A percentile compares a stretch with the other conserved stretches of the same genome.
Conservation (phyloP, 2,888 invertebrate species). For the Eupithecia dodoneata region DNA sequence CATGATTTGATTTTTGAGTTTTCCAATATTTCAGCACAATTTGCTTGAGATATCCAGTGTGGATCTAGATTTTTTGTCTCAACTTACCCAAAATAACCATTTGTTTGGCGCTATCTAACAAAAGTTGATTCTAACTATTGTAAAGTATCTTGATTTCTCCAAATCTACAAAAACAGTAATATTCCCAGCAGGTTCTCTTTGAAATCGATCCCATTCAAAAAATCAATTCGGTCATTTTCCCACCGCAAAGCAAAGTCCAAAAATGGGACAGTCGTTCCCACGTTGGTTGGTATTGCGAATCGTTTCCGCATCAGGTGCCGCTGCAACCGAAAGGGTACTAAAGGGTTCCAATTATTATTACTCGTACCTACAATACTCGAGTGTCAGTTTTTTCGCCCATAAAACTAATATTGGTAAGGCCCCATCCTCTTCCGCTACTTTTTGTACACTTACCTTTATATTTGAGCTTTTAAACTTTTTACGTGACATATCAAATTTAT, state of each 20-base stretch:
- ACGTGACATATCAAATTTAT: conserved; percentile 58
- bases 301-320: conserved; percentile 82
- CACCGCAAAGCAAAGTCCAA: conserved; percentile 29
- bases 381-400: conserved; percentile 80
- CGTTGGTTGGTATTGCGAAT: conserved; percentile 68
- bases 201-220: conserved; percentile 12
- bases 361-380: conserved; percentile 70
- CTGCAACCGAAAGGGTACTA: conserved; percentile 76
- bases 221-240: conserved; percentile 23
- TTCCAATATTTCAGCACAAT: no score
- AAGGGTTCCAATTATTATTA: conserved; percentile 77
- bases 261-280: conserved; percentile 63
- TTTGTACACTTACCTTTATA: conserved; percentile 74
- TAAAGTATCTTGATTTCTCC: not conserved
- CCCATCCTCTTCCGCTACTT: conserved; percentile 82
- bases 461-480: conserved; percentile 71
- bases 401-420: conserved; percentile 82
- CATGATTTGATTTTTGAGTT: no score
- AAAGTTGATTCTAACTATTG: no score
- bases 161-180: not conserved
- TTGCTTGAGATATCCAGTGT: no score
- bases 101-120: no score
- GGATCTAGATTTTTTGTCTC: no score
- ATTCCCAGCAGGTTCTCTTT: conserved; percentile 7
- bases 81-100: not conserved